Percentiles rank a stretch among this genome's conserved stretches.
phyloP scores from a whole-genome alignment of 1,140 invertebrate genomes.

The Zaprionus taronus region DNA sequence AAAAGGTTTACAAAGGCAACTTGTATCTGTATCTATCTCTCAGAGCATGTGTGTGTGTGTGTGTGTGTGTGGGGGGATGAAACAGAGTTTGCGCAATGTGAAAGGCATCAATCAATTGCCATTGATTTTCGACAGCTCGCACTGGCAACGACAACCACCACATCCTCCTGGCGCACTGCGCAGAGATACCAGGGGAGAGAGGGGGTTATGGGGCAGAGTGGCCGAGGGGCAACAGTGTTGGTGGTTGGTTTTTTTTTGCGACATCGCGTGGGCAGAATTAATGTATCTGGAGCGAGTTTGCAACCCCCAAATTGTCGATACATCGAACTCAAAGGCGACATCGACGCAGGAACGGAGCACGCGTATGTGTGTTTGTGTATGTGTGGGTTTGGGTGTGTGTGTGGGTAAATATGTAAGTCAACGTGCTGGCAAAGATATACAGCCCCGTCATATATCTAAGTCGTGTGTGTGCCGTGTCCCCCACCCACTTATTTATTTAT shows the following conservation, averaged over 20 bases:
- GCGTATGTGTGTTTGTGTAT: conserved; percentile 12
- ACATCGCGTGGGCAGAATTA: conserved; percentile 49
- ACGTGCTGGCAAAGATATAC: conserved; percentile 62
- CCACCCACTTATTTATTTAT: conserved; percentile 58
- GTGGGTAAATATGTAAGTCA: conserved; percentile 30
- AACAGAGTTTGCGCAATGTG: conserved; percentile 67
- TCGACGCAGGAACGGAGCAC: conserved; percentile 30
- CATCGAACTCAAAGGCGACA: conserved; percentile 57
- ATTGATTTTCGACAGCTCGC: conserved; percentile 60
- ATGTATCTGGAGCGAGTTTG: conserved; percentile 68
- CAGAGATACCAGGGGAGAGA: conserved; percentile 33
- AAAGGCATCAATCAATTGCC: conserved; percentile 55
- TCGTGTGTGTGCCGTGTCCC: conserved; percentile 14
- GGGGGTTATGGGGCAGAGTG: neutral
- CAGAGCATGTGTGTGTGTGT: neutral
- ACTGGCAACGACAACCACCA: conserved; percentile 19
- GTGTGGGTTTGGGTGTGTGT: conserved; percentile 28
- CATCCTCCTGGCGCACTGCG: conserved; percentile 44
- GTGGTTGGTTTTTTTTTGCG: conserved; percentile 63
- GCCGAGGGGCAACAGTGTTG: conserved; percentile 17
- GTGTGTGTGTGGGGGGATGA: conserved; percentile 25
- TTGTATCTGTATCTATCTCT: neutral
- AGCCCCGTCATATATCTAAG: conserved; percentile 70
- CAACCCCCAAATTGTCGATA: conserved; percentile 58
- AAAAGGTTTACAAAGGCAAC: neutral